A percentile compares a stretch with the other conserved stretches of the same genome.
phyloP scores from a whole-genome alignment of 2,797 vertebrate species.

The Esox lucius region DNA sequence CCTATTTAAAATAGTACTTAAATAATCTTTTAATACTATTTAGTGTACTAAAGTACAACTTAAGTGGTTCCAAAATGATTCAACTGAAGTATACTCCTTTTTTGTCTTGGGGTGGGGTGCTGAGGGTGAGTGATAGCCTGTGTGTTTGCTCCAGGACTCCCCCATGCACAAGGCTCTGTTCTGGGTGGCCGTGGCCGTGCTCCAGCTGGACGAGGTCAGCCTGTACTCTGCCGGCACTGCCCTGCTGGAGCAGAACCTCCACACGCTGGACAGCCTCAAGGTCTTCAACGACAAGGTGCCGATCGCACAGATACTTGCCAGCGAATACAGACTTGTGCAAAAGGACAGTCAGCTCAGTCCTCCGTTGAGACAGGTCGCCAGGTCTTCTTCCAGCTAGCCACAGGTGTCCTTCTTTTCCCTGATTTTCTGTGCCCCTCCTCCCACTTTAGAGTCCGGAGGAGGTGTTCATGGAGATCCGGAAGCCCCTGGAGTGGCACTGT shows the following conservation, averaged over 20 bases:
- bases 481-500: conserved; percentile 97
- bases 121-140: background rate
- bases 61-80: no score
- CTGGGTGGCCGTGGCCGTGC: conserved; percentile 95
- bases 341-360: background rate
- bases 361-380: background rate
- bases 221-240: conserved; percentile 95
- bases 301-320: background rate
- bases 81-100: no score
- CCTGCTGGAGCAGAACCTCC: conserved; percentile 94
- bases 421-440: background rate
- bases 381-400: background rate
- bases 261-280: conserved; percentile 90
- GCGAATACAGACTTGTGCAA: background rate
- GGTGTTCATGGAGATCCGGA: conserved; percentile 96
- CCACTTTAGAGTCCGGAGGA: conserved; percentile 91
- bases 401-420: background rate
- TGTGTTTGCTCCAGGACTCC: conserved; percentile 81
- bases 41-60: no score
- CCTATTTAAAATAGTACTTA: no score
- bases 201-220: conserved; percentile 96
- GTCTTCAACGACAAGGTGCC: conserved; percentile 95
- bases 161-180: conserved; percentile 97
- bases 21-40: no score
- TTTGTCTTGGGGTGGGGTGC: background rate